Evolutionary conservation across 2,113 vertebrate species (phyloP), one percentile per base, ranked within the genome.

Genomic region (Daboia siamensis): DNA sequence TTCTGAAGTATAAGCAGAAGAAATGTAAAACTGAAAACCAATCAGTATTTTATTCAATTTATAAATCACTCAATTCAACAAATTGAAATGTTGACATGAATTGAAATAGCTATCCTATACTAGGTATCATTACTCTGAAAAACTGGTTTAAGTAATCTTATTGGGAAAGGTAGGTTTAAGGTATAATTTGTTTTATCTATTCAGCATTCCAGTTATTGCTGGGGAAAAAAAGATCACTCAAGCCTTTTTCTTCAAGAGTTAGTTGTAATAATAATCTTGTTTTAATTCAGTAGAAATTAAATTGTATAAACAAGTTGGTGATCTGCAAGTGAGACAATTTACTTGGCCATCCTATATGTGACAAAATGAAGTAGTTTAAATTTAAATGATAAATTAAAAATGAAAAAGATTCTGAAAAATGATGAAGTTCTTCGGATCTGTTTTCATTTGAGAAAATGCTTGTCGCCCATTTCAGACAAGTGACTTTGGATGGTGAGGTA

Each of bases 1-100:
- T 59, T 99, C 99, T 98, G 97, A 51, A 92, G 92, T n/a, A 93
- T 11, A 90, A 94, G 95, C 88, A 96, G 17, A 94, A 88, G 5
- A 10, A 95, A 3, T 93, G 91, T 88, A 94, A 94, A 92, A 90
- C 3, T 46, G 89, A 13, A 57, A 91, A 93, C 0, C 90, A 93
- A 93, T 57, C 4, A 3, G 9, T 44, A n/a, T 44, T 80, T 44
- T 44, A 44, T 80, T 80, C 15, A 44, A 44, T 80, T 80, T 44
- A 80, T 80, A 80, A 80, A 39, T 21, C 17, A 39, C 7, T 6
- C 33, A 80, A 80, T 6, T 21, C 6, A 23, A 51, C 15, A 90
- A 64, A 26, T 29, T 26, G 23, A 87, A 87, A 52, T 87, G 86
- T 29, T 51, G 46, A 13, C 46, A 52, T 52, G 86, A 17, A 4